Conservation (phyloP, 2,113 vertebrate genomes). For the Oriolus oriolus region DNA sequence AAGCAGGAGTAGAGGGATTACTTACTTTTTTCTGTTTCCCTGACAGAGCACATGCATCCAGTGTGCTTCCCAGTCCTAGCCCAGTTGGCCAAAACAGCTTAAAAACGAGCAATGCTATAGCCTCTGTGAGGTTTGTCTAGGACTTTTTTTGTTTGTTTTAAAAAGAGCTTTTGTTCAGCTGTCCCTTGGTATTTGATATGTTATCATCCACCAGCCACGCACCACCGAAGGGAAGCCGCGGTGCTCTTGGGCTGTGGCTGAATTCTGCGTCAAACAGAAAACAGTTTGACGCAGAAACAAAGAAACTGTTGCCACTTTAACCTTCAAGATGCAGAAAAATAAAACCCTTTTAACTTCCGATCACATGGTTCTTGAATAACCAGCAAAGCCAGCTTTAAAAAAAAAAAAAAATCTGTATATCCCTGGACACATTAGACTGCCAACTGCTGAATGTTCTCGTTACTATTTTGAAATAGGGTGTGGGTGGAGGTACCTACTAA, state of each 20-base stretch:
- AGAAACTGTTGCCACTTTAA: background rate
- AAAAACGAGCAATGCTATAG: background rate
- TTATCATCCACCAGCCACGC: background rate
- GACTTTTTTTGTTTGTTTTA: background rate
- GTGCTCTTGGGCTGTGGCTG: background rate
- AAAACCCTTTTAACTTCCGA: background rate
- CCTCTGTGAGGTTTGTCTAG: background rate
- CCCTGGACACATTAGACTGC: background rate
- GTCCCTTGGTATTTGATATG: background rate
- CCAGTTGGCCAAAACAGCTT: background rate
- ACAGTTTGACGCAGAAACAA: background rate
- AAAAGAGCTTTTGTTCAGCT: background rate
- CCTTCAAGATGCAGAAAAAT: background rate
- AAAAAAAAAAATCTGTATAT: background rate
- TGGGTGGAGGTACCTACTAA: background rate
- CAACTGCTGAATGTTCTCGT: background rate
- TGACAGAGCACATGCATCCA: background rate
- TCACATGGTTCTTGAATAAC: background rate
- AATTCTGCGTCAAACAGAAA: background rate
- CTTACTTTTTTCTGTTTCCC: background rate
- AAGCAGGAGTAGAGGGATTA: background rate
- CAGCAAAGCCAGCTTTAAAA: background rate
- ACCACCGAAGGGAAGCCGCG: accelerated
- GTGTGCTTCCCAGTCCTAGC: background rate
- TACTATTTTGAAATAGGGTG: background rate